Base-by-base conservation (phyloP, 2,797 vertebrate species). In the Clangula hyemalis region DNA sequence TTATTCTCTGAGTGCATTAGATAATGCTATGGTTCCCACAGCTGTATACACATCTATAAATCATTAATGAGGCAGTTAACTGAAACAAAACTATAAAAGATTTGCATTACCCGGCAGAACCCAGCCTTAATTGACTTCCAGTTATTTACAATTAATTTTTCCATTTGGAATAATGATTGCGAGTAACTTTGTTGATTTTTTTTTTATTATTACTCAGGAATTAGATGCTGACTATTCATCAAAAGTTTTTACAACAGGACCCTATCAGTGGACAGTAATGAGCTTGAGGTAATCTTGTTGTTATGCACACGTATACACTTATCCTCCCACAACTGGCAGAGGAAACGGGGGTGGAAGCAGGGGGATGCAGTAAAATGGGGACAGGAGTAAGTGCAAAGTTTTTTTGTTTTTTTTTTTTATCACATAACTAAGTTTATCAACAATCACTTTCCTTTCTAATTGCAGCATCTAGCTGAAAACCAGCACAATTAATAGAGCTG, bases 41-140 rank as follows among this genome's bases (percentile, higher is more conserved):
- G 97, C 97, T 98, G 96, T 97, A 97, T 97, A 97, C 96, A 97
- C 96, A 97, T 97, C 96, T 97, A 98, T 98, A 98, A 98, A 98
- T 98, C 97, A 98, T 98, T 98, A 98, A 98, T 98, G 97, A 98
- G 97, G 97, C 97, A 97, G 97, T 98, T 98, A 98, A 97, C 97
- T 97, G 97, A 98, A 98, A 98, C 96, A 98, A 98, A 98, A 97
- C 97, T 97, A 96, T 98, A 97, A 98, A 98, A 97, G 96, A 98
- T 98, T 98, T 97, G 96, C 96, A 97, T 97, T 97, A 97, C 97
- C 97, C 90, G 36, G 96, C 96, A 98, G 97, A 98, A 97, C 84
- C 41, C 85, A 91, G 82, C 77, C 97, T 98, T 98, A 98, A 98
- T 97, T 98, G 97, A 98, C 97, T 98, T 97, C 96, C 96, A 97